These are phyloP conservation scores for Phrynocephalus vlangalii DNA, from an alignment of 2,797 vertebrate species.

Conservation along the genomic window DNA sequence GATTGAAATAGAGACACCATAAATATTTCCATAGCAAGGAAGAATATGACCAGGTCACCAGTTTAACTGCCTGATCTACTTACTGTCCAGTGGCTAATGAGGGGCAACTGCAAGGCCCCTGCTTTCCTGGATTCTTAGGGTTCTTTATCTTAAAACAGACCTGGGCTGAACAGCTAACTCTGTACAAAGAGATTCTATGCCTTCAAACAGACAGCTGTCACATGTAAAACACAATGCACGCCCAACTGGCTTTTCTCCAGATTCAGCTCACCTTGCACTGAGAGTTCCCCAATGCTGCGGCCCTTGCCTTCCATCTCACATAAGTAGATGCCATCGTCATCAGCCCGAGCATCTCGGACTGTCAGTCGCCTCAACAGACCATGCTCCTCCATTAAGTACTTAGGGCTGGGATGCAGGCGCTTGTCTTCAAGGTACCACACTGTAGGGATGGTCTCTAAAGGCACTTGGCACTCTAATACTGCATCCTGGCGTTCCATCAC, in stretches of 20 bases:
- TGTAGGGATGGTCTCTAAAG: conserved; percentile 91
- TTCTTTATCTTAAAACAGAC: neutral
- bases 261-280: conserved; percentile 89
- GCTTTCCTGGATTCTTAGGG: neutral
- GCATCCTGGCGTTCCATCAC: conserved; percentile 91
- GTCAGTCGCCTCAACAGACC: conserved; percentile 90
- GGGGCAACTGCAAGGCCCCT: neutral
- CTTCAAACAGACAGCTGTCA: neutral
- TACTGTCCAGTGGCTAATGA: neutral
- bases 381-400: conserved; percentile 95
- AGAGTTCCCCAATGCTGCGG: conserved; percentile 93
- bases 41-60: neutral
- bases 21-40: neutral
- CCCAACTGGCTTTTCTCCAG: neutral
- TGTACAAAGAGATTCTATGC: neutral
- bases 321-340: conserved; percentile 96
- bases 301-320: conserved; percentile 97
- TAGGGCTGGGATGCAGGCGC: conserved; percentile 92
- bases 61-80: neutral
- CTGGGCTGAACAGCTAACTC: neutral
- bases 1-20: neutral
- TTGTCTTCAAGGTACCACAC: conserved; percentile 97
- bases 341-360: conserved; percentile 90
- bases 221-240: neutral
- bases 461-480: conserved; percentile 95